These are phyloP conservation scores for Irena cyanogastra DNA, from an alignment of 2,113 vertebrate genomes.

Conservation along the genomic window DNA sequence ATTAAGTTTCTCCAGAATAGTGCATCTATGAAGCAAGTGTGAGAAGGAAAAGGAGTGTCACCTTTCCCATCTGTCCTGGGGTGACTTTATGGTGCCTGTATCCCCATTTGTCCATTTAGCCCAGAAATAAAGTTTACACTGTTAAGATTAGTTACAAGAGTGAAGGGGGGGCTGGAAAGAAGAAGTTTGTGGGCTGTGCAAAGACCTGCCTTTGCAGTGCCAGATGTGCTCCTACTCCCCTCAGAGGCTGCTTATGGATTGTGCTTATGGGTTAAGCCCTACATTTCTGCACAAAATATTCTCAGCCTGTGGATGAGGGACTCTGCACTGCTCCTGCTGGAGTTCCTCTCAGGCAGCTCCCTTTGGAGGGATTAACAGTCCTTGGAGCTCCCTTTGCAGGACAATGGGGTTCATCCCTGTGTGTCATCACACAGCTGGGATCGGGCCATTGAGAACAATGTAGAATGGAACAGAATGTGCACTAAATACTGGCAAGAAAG, in stretches of 20 bases:
- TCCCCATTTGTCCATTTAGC: background rate
- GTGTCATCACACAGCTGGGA: background rate
- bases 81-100: background rate
- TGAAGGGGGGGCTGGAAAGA: background rate
- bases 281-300: background rate
- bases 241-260: background rate
- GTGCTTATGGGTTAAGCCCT: background rate
- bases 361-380: background rate
- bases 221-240: background rate
- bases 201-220: background rate
- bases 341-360: background rate
- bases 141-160: background rate
- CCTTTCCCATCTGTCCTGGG: rapidly evolving
- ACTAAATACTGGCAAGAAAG: background rate
- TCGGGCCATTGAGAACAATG: background rate
- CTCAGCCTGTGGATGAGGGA: background rate
- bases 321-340: rapidly evolving
- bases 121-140: background rate
- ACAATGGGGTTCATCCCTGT: background rate
- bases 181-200: background rate
- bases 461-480: background rate
- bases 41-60: background rate
- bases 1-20: background rate
- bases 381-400: background rate
- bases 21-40: background rate